phyloP scores from a whole-genome alignment of 2,888 invertebrate species.

The Rhopalosiphum nymphaeae region DNA sequence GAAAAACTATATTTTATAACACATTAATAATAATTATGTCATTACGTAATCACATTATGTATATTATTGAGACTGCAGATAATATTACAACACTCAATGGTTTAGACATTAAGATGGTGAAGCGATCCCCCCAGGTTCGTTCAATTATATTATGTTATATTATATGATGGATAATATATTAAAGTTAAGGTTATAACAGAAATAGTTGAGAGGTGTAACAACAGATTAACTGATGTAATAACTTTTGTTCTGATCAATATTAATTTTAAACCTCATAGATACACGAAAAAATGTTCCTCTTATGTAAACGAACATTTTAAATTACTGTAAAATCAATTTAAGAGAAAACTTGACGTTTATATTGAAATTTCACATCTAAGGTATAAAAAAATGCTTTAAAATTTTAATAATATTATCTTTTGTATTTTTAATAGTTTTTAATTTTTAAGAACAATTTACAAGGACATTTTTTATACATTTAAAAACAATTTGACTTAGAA shows the following conservation, averaged over 20 bases:
- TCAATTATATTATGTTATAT: not conserved
- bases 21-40: not conserved
- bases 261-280: not conserved
- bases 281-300: not conserved
- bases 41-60: not conserved
- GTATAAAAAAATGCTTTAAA: no score
- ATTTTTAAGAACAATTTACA: not conserved
- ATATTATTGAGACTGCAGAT: not conserved
- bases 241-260: not conserved
- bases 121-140: not conserved
- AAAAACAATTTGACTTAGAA: not conserved
- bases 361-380: no score
- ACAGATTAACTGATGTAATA: not conserved
- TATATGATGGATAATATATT: not conserved
- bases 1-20: not conserved
- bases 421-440: not conserved
- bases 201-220: not conserved
- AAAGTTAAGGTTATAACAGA: not conserved
- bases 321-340: no score
- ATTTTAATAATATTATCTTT: no score
- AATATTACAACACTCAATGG: not conserved
- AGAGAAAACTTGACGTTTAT: no score
- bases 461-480: not conserved
- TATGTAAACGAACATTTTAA: no score
- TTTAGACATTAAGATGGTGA: not conserved